Evolutionary conservation across 2,888 invertebrate species (phyloP), one percentile per base, ranked within the genome.

Genomic region (Megastigmus dorsalis): DNA sequence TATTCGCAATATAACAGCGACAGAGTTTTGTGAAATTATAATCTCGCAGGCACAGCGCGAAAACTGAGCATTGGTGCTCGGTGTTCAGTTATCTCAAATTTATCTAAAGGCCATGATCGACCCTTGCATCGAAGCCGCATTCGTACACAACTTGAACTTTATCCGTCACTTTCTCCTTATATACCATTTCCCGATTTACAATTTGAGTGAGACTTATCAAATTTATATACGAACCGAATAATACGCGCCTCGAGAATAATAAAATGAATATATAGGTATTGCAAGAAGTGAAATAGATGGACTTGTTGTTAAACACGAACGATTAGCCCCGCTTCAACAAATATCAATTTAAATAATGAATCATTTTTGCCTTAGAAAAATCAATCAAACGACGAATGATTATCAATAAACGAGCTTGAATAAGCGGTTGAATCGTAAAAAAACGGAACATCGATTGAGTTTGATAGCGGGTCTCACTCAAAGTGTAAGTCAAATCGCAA

Each of bases 181-280:
- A 33, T 28, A 43, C 36, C 23, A 23, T 54, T 43, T 23, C 13
- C 54, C 18, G 36, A 36, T 45, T 48, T 63, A 48, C 48, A 57
- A 48, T 71, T 57, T 71, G 62, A 71, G 62, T 54, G 57, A 55
- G 71, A 62, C 55, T 54, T n/a, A n/a, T n/a, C n/a, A n/a, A n/a
- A n/a, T n/a, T n/a, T n/a, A n/a, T n/a, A n/a, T n/a, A n/a, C n/a
- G n/a, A n/a, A n/a, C n/a, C n/a, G n/a, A n/a, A n/a, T n/a, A n/a
- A n/a, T n/a, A n/a, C n/a, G n/a, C n/a, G n/a, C n/a, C n/a, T n/a
- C n/a, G n/a, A n/a, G n/a, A n/a, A n/a, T n/a, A n/a, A n/a, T n/a
- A n/a, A n/a, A n/a, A n/a, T n/a, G n/a, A n/a, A n/a, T n/a, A n/a
- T n/a, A n/a, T n/a, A n/a, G n/a, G n/a, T n/a, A n/a, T n/a, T n/a